Base-by-base conservation (phyloP, 2,797 vertebrate species). In the Fistularia commersonii region DNA sequence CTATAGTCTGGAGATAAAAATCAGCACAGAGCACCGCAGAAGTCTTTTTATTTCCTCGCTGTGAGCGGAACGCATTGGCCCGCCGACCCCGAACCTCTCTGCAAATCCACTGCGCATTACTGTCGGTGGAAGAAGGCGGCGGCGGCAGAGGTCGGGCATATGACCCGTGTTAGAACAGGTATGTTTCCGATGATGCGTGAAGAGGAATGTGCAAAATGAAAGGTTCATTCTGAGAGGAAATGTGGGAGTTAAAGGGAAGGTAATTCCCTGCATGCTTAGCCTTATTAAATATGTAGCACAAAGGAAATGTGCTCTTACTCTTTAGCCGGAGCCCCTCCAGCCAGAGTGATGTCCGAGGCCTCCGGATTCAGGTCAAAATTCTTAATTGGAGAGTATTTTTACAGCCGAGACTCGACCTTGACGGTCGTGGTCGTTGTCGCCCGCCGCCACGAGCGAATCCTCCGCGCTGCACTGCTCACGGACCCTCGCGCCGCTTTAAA, bases 271-370 rank as follows among this genome's bases (percentile, higher is more conserved):
- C 81, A 65, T 84, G 80, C 84, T 85, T 79, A 69, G 61, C 62
- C 71, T 88, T 85, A 87, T 86, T 82, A 86, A 86, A 84, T 84
- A 85, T 84, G 77, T 74, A 81, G 68, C 69, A 76, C 58, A 66
- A 62, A 83, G 82, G 81, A 84, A 85, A 87, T 81, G 79, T 82
- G 79, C 14, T 32, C 54, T 66, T 59, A 52, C 51, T 67, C 62
- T 61, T 66, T 48, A 61, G 53, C 54, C 57, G 59, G 64, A 73
- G 54, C 57, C 51, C 69, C 66, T 50, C 50, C 58, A 51, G 53
- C 73, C 65, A 38, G 48, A 41, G 51, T 39, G 49, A 54, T 44
- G 51, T 45, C 43, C 32, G 41, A 32, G 53, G 64, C 37, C 42
- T 44, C 44, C 41, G 46, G 11, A 1, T 67, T 60, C 44, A 69